Evolutionary conservation across 2,797 vertebrate genomes (phyloP).

Genomic region (Arnoldichthys spilopterus): DNA sequence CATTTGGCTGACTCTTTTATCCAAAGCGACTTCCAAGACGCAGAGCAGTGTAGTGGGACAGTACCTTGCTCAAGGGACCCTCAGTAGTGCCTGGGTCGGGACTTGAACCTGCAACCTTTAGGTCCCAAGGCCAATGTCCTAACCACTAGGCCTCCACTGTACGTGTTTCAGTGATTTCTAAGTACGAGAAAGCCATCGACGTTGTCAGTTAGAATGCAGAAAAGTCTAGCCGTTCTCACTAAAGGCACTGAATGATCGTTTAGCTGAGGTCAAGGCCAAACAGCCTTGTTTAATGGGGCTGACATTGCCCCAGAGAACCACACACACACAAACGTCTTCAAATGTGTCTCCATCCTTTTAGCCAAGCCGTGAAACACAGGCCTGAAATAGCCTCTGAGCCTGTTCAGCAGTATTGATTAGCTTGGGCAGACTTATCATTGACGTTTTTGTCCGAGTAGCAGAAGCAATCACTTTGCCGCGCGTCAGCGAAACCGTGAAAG

Average conservation of each 20-base stretch:
- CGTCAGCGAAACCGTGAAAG: slow-evolving; percentile 36
- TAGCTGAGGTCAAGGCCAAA: slow-evolving; percentile 14
- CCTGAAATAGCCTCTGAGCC: slow-evolving; percentile 43
- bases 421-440: background rate
- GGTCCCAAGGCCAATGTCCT: no score
- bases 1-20: no score
- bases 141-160: no score
- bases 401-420: slow-evolving; percentile 51
- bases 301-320: slow-evolving; percentile 21
- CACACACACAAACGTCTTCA: background rate
- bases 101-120: no score
- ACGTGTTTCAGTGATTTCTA: no score
- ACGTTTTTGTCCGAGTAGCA: slow-evolving; percentile 24
- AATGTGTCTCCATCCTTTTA: background rate
- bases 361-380: slow-evolving; percentile 7
- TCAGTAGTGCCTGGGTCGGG: no score
- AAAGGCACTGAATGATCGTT: background rate
- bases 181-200: no score
- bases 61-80: no score
- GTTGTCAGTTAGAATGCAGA: background rate
- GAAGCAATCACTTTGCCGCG: slow-evolving; percentile 17
- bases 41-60: no score
- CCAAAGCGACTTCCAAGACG: no score
- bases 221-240: background rate
- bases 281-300: slow-evolving; percentile 9